Evolutionary conservation across 2,113 vertebrate species (phyloP), one percentile per base, ranked within the genome.

Genomic region (Silurus asotus): DNA sequence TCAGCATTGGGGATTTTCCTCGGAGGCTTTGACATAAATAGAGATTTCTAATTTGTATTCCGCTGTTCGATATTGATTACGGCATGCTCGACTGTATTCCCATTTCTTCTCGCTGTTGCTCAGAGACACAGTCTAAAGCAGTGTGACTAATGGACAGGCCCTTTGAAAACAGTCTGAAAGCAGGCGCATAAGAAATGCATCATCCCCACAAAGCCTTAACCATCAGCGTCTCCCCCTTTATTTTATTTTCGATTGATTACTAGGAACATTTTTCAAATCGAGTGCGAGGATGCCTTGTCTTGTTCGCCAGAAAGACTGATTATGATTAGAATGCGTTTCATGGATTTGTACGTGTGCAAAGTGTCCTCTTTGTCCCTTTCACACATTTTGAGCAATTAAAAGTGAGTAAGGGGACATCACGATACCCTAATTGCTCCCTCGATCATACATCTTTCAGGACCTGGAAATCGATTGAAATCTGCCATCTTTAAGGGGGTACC

Each of bases 171-270:
- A 91, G 89, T 90, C 86, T 87, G 90, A 88, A 86, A 92, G 92
- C 92, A 94, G 92, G 91, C 91, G 91, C 86, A n/a, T 87, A 84
- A 88, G 88, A 91, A 91, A 94, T 93, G 90, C 92, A 93, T 94
- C 92, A 94, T 93, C 89, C 90, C 88, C 67, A 61, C 88, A 88
- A 89, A 90, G 59, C 89, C 86, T 81, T 4, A 93, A 93, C 90
- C 74, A 91, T 93, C 92, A 93, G 89, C 70, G 89, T 88, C 91
- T 88, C 62, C 28, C 90, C 37, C 37, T 37, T 37, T 37, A 37
- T 91, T 92, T 92, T 91, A 93, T 94, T 91, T 91, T 92, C 91
- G 93, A 92, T 91, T 91, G 91, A 92, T 90, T 61, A 86, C 88
- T 88, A 88, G 88, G 87, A 90, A 91, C 90, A 75, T 55, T 65